Evolutionary conservation across 1,140 invertebrate species (phyloP), one percentile per base, ranked within the genome.

Genomic region (Nephotettix cincticeps): DNA sequence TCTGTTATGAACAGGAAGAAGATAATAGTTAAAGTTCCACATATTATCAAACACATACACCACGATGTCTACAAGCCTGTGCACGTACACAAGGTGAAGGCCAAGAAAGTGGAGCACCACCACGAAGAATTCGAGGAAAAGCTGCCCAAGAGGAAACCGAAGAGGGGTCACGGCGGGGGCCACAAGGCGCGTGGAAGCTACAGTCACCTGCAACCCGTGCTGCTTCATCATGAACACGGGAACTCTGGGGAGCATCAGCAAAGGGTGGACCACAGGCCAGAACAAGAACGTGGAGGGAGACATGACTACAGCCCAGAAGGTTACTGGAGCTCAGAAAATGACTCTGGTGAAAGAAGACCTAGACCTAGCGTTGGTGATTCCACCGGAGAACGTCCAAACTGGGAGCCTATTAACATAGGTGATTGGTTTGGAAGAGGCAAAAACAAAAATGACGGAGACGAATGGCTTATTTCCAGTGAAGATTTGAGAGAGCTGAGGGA

Each of bases 1-100:
- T n/a, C n/a, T n/a, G n/a, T n/a, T n/a, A n/a, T n/a, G n/a, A n/a
- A n/a, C 40, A 67, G 64, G 17, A 67, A 67, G 36, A 67, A 43
- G 36, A 27, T 67, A 3, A 40, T 67, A 9, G 40, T 67, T 1
- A 67, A 67, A 25, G 64, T 67, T 1, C 64, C 64, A n/a, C 40
- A 67, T 23, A 21, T 67, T 1, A 67, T 67, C 17, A 67, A 67
- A 27, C 64, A 67, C 36, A 43, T 67, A 14, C 64, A 67, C 23
- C 64, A 67, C 27, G 19, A 67, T 40, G n/a, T 23, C 19, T 40
- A 36, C 32, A 43, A 67, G 64, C 32, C 32, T 13, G 36, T 67
- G 3, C 64, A 43, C 64, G 25, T 67, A 27, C 32, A 67, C 23
- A 67, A 67, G 40, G 32, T 43, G 17, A 32, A 45, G 1, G 32